Conservation (phyloP, 2,113 vertebrate species). For the Ploceus nigricollis region DNA sequence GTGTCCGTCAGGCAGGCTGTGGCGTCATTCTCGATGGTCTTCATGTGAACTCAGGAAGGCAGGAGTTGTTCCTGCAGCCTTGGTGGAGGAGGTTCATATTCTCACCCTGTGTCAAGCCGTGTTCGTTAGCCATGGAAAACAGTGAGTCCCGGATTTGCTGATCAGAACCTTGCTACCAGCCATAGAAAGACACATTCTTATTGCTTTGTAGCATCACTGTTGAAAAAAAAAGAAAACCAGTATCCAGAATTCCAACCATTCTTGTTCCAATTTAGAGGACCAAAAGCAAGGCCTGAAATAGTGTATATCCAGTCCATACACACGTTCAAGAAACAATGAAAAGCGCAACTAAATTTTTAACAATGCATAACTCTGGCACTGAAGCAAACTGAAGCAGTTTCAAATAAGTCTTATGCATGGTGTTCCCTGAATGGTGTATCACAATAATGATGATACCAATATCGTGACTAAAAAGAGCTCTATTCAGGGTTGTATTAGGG, state of each 20-base stretch:
- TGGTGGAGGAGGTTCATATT: background rate
- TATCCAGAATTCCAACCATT: background rate
- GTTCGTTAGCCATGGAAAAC: accelerated
- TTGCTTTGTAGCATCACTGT: background rate
- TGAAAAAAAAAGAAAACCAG: accelerated
- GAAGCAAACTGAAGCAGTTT: background rate
- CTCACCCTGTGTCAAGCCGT: accelerated
- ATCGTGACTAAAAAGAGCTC: background rate
- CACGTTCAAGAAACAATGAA: background rate
- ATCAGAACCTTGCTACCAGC: background rate
- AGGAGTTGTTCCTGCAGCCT: background rate
- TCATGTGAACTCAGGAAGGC: background rate
- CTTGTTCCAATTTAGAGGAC: background rate
- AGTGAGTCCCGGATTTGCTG: background rate
- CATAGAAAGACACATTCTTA: accelerated
- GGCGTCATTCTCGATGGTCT: accelerated
- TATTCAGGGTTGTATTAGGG: background rate
- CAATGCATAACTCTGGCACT: accelerated
- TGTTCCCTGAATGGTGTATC: background rate
- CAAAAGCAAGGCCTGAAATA: background rate
- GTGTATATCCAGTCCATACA: accelerated
- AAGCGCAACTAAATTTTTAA: background rate
- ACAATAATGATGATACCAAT: background rate
- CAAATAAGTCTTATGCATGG: accelerated
- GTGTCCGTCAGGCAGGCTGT: background rate